A percentile compares a stretch with the other conserved stretches of the same genome.
Conservation (phyloP, 2,113 vertebrate genomes). For the Ailuropoda melanoleuca region DNA sequence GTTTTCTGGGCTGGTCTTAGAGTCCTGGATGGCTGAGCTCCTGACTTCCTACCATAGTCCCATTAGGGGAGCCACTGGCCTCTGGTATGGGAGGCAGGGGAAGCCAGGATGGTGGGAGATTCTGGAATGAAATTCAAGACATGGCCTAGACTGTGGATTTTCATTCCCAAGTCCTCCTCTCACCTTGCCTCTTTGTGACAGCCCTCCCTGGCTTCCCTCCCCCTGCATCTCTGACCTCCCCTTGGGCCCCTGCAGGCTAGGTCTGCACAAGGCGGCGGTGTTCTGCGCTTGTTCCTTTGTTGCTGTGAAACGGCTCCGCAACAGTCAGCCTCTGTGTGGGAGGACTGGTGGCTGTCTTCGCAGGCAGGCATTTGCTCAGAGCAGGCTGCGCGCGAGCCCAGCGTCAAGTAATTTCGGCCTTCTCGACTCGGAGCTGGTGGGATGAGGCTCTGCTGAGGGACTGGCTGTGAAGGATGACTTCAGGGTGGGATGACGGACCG, state of each 20-base stretch:
- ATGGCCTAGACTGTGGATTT: conserved; percentile 3
- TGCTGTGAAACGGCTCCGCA: conserved; percentile 78
- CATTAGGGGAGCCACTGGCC: neutral
- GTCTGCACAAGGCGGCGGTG: conserved; percentile 67
- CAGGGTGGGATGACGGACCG: conserved; percentile 81
- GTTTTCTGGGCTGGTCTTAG: neutral
- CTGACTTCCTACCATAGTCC: neutral
- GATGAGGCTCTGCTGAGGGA: conserved; percentile 68
- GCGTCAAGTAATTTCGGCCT: conserved; percentile 65
- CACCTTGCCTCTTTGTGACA: neutral
- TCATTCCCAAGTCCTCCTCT: conserved; percentile 28
- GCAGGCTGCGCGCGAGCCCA: conserved; percentile 67
- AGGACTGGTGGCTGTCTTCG: conserved; percentile 75
- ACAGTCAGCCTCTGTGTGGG: conserved; percentile 80
- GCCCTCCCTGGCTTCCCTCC: neutral
- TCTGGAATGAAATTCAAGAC: conserved; percentile 33
- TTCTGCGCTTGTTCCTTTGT: conserved; percentile 79
- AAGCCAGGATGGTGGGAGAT: conserved; percentile 1
- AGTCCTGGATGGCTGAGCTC: neutral
- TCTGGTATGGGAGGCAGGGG: neutral
- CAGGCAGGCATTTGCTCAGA: conserved; percentile 76
- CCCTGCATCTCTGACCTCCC: conserved; percentile 46
- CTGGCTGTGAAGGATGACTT: conserved; percentile 80
- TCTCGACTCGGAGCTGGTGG: conserved; percentile 49
- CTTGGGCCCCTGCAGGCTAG: conserved; percentile 57